Base-by-base conservation (phyloP, 2,888 invertebrate genomes). In the Sinohyriopsis cumingii region DNA sequence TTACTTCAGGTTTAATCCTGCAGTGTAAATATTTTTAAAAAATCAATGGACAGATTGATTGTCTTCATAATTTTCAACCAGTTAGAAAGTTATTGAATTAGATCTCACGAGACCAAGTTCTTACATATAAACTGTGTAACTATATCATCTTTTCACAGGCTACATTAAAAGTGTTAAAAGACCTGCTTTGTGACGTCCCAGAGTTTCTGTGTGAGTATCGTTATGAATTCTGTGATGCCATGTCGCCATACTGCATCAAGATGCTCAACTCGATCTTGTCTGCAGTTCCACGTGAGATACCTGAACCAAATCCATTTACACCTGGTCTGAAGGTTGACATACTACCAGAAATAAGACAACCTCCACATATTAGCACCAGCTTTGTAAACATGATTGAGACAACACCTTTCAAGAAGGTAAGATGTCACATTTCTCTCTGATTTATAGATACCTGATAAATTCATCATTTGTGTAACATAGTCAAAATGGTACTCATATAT, bases 201-300 rank as follows among this genome's bases (percentile, higher is more conserved):
- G 99, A 99, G 91, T 98, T 99, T 90, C 92, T 99, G 65, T 99
- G 99, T 91, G 99, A 99, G 89, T 99, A 98, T 90, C 98, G 99
- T 90, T 99, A 99, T 90, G 96, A 96, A 61, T 98, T 99, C 91
- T 99, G 99, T 90, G 99, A 99, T 90, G 98, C 97, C 74, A 99
- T 99, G 84, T 99, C 99, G 63, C 97, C 99, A 5, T 99, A 99
- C 90, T 99, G 99, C 91, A 98, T 99, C 81, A 99, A 93, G 89
- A 97, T 99, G 96, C 93, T 99, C 65, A 99, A 99, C 90, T 92
- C 99, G 69, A 98, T 99, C 67, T 92, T 99, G 75, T 98, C 98
- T 5, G 99, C 99, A 3, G 99, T 98, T 90, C 99, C 99, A 18
- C 93, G 98, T 64, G 97, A 96, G 88, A 99, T 99, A 99, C 93